A percentile compares a stretch with the other conserved stretches of the same genome.
phyloP scores from a whole-genome alignment of 2,888 invertebrate genomes.

The Coenonympha glycerion region DNA sequence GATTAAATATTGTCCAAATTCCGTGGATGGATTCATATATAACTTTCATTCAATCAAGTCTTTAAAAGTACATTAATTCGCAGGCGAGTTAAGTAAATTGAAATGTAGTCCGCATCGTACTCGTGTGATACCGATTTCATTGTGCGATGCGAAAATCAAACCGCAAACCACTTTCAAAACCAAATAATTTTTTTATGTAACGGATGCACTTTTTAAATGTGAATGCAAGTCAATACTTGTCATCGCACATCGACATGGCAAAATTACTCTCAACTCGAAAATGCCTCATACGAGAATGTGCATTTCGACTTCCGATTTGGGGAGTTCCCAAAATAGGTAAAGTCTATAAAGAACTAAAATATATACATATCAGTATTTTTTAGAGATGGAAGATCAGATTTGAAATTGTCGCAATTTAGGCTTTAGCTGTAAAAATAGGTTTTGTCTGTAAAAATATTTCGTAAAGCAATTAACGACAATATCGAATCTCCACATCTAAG shows the following conservation, averaged over 20 bases:
- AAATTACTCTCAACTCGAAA: conserved; percentile 26
- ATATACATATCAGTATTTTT: too few species aligned
- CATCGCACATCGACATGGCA: conserved; percentile 27
- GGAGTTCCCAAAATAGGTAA: conserved; percentile 5
- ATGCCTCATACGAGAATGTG: conserved; percentile 21
- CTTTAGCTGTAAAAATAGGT: too few species aligned
- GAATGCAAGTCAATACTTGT: conserved; percentile 28
- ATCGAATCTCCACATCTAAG: conserved; percentile 8
- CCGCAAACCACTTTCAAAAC: conserved; percentile 32
- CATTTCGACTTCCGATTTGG: conserved; percentile 17
- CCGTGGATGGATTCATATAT: conserved; percentile 5
- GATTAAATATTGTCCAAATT: neutral
- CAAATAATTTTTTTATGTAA: conserved; percentile 42
- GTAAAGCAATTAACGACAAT: neutral
- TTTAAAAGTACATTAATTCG: conserved; percentile 6
- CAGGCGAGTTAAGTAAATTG: conserved; percentile 5
- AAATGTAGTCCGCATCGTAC: neutral
- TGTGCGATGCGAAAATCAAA: conserved; percentile 16
- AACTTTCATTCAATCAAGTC: conserved; percentile 13
- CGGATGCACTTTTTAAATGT: conserved; percentile 27
- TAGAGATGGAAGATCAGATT: too few species aligned
- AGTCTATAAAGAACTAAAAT: too few species aligned
- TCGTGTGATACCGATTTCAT: neutral
- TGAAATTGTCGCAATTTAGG: too few species aligned
- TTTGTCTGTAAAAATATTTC: too few species aligned